Evolutionary conservation across 2,113 vertebrate species (phyloP), one percentile per base, ranked within the genome.

Genomic region (Poecilia latipinna): DNA sequence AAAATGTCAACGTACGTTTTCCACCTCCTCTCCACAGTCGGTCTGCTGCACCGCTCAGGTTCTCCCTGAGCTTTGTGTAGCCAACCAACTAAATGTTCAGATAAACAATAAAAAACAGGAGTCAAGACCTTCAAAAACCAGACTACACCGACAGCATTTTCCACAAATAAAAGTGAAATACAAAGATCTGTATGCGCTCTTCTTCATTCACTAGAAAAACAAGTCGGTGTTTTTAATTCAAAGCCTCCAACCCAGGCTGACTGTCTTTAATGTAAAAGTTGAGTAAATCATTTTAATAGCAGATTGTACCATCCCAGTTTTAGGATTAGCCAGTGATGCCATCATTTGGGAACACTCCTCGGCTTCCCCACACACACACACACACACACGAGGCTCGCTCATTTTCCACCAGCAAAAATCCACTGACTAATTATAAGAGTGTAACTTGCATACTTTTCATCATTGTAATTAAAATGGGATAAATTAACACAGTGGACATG

Each of bases 391-490:
- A 31, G 31, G 12, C 86, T 86, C 66, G 26, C 84, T 87, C 70
- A 61, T 19, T 69, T 62, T 33, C 72, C 29, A 42, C 66, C n/a
- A 1, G 48, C 32, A 81, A 78, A 69, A 57, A 77, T 63, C 86
- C 31, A 32, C 60, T 0, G 51, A 62, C 44, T 70, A 51, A 78
- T 75, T 76, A 80, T 79, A 72, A 78, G 61, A 79, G 79, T 70
- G 77, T 75, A 87, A 89, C 83, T 79, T 79, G 51, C 60, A 31
- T 75, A 71, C 88, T 84, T 91, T 89, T 91, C 83, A 90, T 88
- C 82, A 83, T 54, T 82, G 90, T 82, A 86, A 90, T 91, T 90
- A 90, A 82, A 44, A 77, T 77, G 65, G 78, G 83, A 90, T 90
- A 82, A 91, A 89, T 91, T 66, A 85, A 86, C 85, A 82, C 51